Evolutionary conservation across 2,113 vertebrate species (phyloP).

Genomic region (Polyodon spathula): DNA sequence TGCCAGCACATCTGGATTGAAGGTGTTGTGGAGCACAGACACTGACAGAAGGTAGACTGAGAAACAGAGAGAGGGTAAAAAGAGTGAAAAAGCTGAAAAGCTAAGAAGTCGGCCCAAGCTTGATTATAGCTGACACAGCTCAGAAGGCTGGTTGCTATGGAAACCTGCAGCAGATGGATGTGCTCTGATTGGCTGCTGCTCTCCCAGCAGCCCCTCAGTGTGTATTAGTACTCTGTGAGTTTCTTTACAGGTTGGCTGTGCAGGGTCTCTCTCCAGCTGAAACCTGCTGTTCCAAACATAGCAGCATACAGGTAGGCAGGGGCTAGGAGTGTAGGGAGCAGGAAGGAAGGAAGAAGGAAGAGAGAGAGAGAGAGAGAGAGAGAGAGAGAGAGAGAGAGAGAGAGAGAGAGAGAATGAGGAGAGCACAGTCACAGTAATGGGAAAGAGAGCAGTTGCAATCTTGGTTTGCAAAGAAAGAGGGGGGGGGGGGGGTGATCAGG

Average conservation of each 20-base stretch:
- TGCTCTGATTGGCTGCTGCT: slow-evolving; percentile 24
- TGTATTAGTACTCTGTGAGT: slow-evolving; percentile 41
- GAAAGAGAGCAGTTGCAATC: background rate
- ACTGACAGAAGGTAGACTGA: background rate
- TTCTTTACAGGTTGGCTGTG: slow-evolving; percentile 6
- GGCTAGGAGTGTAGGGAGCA: no score
- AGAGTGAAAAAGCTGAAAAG: slow-evolving; percentile 9
- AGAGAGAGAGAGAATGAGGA: background rate
- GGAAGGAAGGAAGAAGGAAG: background rate
- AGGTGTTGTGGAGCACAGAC: background rate
- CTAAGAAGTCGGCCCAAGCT: slow-evolving; percentile 25
- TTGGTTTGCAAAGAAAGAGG: no score
- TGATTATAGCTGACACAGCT: slow-evolving; percentile 52
- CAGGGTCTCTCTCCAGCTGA: slow-evolving; percentile 16
- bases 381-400: background rate
- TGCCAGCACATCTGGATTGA: background rate
- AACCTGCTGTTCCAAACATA: slow-evolving; percentile 29
- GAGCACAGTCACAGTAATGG: background rate
- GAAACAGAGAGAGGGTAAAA: slow-evolving; percentile 4
- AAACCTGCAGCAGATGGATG: slow-evolving; percentile 27
- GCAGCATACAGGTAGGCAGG: slow-evolving; percentile 13
- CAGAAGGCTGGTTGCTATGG: slow-evolving; percentile 38
- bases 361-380: slow-evolving; percentile 15
- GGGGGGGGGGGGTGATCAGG: no score
- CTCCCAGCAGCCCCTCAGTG: slow-evolving; percentile 18